Evolutionary conservation across 2,888 invertebrate genomes (phyloP).

Genomic region (Epirrhoe alternata): DNA sequence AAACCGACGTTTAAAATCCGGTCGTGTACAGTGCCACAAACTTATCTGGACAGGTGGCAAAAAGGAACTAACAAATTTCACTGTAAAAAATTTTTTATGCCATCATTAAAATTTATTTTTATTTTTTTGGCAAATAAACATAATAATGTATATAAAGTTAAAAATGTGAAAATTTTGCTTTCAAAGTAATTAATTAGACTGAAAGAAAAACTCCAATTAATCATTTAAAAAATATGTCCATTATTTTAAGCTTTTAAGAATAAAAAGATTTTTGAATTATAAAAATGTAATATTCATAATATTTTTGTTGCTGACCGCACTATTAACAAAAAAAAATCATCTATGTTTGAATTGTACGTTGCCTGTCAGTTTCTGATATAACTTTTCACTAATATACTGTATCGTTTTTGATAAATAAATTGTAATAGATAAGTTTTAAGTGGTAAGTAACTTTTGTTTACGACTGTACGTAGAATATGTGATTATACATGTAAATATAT

Average conservation of each 20-base stretch:
- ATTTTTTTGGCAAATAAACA: too few species aligned
- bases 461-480: constrained; percentile 37
- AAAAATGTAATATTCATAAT: neutral
- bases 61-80: too few species aligned
- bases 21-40: too few species aligned
- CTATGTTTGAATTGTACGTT: neutral
- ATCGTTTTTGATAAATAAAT: constrained; percentile 15
- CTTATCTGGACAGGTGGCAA: too few species aligned
- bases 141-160: neutral
- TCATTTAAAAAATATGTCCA: constrained; percentile 9
- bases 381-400: constrained; percentile 4
- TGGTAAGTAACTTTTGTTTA: constrained; percentile 12
- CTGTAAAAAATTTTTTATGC: too few species aligned
- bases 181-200: constrained; percentile 14
- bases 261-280: neutral
- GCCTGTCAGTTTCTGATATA: neutral
- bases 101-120: too few species aligned
- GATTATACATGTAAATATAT: constrained; percentile 77
- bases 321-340: neutral
- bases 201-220: constrained; percentile 6
- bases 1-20: too few species aligned
- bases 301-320: neutral
- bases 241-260: constrained; percentile 10
- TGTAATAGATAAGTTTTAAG: neutral
- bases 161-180: neutral